Evolutionary conservation across 1,140 invertebrate genomes (phyloP), one percentile per base, ranked within the genome.

Genomic region (Rhagoletis zephyria): DNA sequence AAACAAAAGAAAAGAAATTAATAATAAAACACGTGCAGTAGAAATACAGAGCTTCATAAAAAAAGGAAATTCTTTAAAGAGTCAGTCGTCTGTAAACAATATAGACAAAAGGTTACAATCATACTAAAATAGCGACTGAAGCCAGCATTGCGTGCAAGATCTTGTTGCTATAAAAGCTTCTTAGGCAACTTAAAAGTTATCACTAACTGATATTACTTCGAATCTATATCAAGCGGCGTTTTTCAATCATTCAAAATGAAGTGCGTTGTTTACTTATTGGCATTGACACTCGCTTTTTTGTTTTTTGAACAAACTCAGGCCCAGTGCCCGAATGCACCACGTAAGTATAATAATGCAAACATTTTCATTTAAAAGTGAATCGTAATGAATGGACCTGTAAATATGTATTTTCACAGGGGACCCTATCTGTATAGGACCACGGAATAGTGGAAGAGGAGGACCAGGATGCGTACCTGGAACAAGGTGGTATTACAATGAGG

Each of bases 91-190:
- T 30, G 30, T 30, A 30, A 30, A 30, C 30, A 30, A 30, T 30
- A 30, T 30, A 30, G 30, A 30, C 30, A 30, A 30, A 30, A n/a
- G n/a, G n/a, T n/a, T n/a, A n/a, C n/a, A n/a, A n/a, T n/a, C n/a
- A n/a, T n/a, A n/a, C n/a, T n/a, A n/a, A n/a, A n/a, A n/a, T n/a
- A n/a, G n/a, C n/a, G n/a, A n/a, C n/a, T n/a, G n/a, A n/a, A n/a
- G n/a, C n/a, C n/a, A n/a, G n/a, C n/a, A n/a, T n/a, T n/a, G n/a
- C n/a, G n/a, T n/a, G n/a, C n/a, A n/a, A n/a, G n/a, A n/a, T n/a
- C n/a, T n/a, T n/a, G n/a, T n/a, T n/a, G n/a, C 40, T 74, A 74
- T 74, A 74, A 74, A 74, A 74, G 42, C 67, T 2, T 42, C 4
- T 16, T 9, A 16, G 14, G 16, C 1, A 12, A 3, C 4, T 4